These are phyloP conservation scores for Acinonyx jubatus DNA, from an alignment of 2,113 vertebrate genomes.

Conservation along the genomic window DNA sequence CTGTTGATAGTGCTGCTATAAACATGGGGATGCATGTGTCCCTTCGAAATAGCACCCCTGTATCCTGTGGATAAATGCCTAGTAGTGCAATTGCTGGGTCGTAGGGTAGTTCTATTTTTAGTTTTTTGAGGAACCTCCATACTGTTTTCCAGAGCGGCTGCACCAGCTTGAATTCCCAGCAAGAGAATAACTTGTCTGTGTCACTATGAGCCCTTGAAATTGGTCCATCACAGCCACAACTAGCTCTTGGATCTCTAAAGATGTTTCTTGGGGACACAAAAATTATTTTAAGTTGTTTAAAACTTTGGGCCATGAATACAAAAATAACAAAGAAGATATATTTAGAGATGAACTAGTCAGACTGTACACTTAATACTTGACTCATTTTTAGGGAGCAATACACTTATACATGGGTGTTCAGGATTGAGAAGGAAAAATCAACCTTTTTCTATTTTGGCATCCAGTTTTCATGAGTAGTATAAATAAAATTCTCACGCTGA, in stretches of 20 bases:
- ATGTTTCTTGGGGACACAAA: not conserved
- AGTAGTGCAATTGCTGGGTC: too few relatives aligned
- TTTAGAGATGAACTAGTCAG: not conserved
- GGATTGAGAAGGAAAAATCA: slow-evolving; percentile 7
- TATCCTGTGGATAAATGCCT: too few relatives aligned
- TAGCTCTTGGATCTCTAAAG: not conserved
- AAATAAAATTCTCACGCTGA: slow-evolving; percentile 47
- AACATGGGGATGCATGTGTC: too few relatives aligned
- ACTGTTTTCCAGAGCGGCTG: too few relatives aligned
- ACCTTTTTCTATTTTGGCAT: not conserved
- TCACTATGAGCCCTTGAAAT: not conserved
- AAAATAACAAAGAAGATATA: not conserved
- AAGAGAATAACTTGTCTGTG: slow-evolving; percentile 41
- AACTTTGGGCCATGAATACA: slow-evolving; percentile 20
- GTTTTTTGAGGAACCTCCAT: too few relatives aligned
- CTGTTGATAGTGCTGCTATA: too few relatives aligned
- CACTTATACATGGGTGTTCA: not conserved
- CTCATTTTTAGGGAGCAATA: slow-evolving; percentile 42
- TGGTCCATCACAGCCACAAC: not conserved
- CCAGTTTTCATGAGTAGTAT: slow-evolving; percentile 42
- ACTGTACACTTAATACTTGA: not conserved
- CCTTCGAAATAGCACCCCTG: too few relatives aligned
- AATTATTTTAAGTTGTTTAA: slow-evolving; percentile 50
- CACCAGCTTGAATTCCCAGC: not conserved
- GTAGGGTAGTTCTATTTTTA: too few relatives aligned